phyloP scores from a whole-genome alignment of 2,113 vertebrate species.

The Corapipo altera region DNA sequence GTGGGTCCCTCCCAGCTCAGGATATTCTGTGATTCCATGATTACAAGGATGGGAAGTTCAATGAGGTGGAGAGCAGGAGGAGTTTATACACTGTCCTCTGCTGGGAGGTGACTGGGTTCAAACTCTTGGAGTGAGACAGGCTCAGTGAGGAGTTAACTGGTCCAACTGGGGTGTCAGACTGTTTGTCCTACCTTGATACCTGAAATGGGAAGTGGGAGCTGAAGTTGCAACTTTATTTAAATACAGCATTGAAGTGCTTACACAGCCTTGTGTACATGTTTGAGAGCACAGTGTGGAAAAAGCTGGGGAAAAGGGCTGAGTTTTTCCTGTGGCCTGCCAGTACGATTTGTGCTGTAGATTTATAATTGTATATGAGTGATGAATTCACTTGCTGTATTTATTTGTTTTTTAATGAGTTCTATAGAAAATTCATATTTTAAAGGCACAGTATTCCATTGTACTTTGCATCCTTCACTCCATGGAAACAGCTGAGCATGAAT shows the following conservation, averaged over 20 bases:
- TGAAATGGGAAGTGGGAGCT: not conserved
- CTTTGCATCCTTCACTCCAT: not conserved
- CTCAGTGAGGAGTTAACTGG: not conserved
- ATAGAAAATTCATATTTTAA: not conserved
- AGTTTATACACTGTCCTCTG: not conserved
- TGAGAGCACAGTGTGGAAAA: not conserved
- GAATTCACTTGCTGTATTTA: not conserved
- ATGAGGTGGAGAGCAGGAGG: not conserved
- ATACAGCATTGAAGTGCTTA: not conserved
- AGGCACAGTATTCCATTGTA: accelerated
- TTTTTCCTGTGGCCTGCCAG: not conserved
- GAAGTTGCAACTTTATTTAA: not conserved
- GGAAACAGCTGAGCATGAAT: not conserved
- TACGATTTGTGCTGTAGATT: not conserved
- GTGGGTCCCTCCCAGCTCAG: not conserved
- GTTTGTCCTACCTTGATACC: not conserved
- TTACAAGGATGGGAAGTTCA: not conserved
- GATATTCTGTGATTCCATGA: not conserved
- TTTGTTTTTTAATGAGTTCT: not conserved
- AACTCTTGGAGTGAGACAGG: not conserved
- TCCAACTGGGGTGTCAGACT: no score
- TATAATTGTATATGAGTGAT: not conserved
- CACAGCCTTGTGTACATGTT: accelerated
- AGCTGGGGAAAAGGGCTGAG: not conserved
- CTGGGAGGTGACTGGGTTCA: no score